Conservation (phyloP, 2,888 invertebrate genomes). For the Watsonalla cultraria region DNA sequence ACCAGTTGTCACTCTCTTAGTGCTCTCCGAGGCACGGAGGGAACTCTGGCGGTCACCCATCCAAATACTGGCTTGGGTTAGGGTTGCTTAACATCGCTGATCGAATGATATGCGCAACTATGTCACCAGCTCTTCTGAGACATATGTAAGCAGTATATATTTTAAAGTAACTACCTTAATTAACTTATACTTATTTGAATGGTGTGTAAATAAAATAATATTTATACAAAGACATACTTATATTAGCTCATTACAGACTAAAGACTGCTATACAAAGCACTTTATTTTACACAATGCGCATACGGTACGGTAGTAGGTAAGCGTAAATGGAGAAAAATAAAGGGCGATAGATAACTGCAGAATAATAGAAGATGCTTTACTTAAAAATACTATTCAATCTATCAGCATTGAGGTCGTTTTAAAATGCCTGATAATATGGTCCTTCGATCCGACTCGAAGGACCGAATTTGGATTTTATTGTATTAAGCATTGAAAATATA, state of each 20-base stretch:
- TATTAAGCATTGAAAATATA: no score
- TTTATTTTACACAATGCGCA: neutral
- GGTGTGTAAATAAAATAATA: neutral
- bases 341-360: neutral
- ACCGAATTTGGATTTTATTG: no score
- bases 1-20: no score
- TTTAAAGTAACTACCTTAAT: no score
- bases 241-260: slow-evolving; percentile 1
- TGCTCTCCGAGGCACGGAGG: no score
- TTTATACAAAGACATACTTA: neutral
- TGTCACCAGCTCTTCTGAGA: no score
- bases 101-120: no score
- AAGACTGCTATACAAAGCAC: neutral
- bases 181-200: no score
- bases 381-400: neutral
- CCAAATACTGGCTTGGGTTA: no score
- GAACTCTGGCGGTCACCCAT: no score
- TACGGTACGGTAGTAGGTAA: neutral
- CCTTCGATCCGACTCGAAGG: neutral
- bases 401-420: neutral
- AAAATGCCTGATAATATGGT: neutral
- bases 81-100: no score
- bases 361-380: neutral
- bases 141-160: no score
- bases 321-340: neutral